Evolutionary conservation across 2,888 invertebrate genomes (phyloP), one percentile per base, ranked within the genome.

Genomic region (Agriopis marginaria): DNA sequence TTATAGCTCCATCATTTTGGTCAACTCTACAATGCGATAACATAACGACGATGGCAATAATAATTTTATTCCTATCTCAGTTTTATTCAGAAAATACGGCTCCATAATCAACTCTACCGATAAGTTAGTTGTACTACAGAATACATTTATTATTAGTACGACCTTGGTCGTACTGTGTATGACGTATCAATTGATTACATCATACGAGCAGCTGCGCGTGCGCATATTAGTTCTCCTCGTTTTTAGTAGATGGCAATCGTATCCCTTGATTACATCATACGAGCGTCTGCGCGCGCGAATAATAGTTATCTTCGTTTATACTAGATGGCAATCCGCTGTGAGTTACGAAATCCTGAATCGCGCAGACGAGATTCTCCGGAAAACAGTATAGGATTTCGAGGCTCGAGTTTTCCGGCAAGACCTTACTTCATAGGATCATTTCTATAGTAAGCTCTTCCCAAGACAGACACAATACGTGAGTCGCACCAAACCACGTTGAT

Each of bases 391-490:
- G 0, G 0, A 40, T 51, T 61, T 61, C 17, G 17, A 7, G 42
- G 51, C 42, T 23, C n/a, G 12, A 6, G 1, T 23, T 8, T 11
- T 32, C 45, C 45, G n/a, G 3, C 8, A 58, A 58, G 58, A 58
- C 58, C 58, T 58, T 58, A 58, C 58, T 58, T 58, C 45, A 58
- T 56, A 56, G 56, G 56, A 56, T 58, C 45, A 58, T 47, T 58
- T 58, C 58, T 58, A 58, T 47, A 58, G 58, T 58, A 58, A 45
- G 58, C 45, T 58, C 58, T 58, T 58, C 58, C 58, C 58, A 58
- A 58, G 58, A 58, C 58, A 58, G 45, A 58, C 58, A 45, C 58
- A 58, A 45, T 58, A 45, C 32, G 58, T 58, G 58, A 58, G 58
- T 58, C 58, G n/a, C 49, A 14, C 49, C 49, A 49, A 56, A 56